Conservation (phyloP, 2,888 invertebrate species). For the Agrotis exclamationis region DNA sequence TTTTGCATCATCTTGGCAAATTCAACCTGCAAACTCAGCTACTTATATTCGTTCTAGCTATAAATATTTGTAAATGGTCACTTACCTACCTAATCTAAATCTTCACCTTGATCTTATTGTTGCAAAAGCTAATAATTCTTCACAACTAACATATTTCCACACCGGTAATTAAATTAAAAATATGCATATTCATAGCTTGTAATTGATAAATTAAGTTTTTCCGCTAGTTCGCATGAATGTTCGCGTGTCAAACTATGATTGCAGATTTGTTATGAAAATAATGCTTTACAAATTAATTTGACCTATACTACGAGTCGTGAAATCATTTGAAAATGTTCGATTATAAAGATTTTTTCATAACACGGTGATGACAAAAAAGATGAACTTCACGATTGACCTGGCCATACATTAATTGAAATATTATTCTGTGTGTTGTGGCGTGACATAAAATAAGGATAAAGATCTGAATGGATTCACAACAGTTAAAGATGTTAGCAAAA, state of each 20-base stretch:
- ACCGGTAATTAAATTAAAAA: constrained; percentile 46
- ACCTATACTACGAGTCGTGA: constrained; percentile 45
- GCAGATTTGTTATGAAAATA: constrained; percentile 53
- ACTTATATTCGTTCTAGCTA: constrained; percentile 5
- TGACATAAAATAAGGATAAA: not conserved
- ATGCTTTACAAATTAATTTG: constrained; percentile 55
- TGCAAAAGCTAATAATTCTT: constrained; percentile 43
- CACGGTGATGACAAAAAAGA: too few relatives aligned
- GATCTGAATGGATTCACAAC: not conserved
- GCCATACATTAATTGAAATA: not conserved
- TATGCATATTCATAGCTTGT: constrained; percentile 59
- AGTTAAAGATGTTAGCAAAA: constrained; percentile 3
- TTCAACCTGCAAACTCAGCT: constrained; percentile 15
- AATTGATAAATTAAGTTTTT: constrained; percentile 57
- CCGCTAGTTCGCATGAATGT: constrained; percentile 57
- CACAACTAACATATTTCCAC: constrained; percentile 34
- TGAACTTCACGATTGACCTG: not conserved
- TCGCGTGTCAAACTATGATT: constrained; percentile 56
- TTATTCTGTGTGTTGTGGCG: not conserved
- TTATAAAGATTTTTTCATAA: not conserved
- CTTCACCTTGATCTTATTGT: constrained; percentile 61
- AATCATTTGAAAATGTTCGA: constrained; percentile 26
- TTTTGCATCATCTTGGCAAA: constrained; percentile 30
- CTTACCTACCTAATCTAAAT: constrained; percentile 38
- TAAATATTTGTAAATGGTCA: constrained; percentile 38